A percentile compares a stretch with the other conserved stretches of the same genome.
phyloP scores from a whole-genome alignment of 1,140 invertebrate genomes.

The Pristionchus pacificus region DNA sequence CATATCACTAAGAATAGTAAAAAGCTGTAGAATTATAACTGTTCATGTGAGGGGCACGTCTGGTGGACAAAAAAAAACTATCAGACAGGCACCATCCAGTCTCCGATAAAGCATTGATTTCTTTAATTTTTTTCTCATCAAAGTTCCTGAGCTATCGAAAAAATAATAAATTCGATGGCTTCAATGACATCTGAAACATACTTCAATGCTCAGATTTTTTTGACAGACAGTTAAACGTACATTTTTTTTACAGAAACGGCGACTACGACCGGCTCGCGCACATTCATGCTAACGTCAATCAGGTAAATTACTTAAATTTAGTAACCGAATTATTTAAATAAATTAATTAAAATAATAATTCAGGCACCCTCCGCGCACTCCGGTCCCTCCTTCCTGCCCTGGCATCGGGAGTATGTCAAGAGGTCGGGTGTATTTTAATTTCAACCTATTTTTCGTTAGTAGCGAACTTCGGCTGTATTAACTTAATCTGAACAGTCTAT shows the following conservation, averaged over 20 bases:
- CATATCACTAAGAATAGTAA: conserved; percentile 14
- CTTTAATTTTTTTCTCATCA: too few species aligned
- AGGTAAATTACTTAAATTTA: not conserved
- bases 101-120: too few species aligned
- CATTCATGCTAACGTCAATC: not conserved
- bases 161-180: not conserved
- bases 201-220: not conserved
- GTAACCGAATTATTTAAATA: not conserved
- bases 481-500: too few species aligned
- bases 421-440: conserved; percentile 8
- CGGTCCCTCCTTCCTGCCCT: conserved; percentile 36
- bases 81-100: too few species aligned
- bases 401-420: conserved; percentile 37
- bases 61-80: too few species aligned
- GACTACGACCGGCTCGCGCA: not conserved
- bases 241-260: not conserved
- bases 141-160: not conserved
- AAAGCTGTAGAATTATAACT: not conserved
- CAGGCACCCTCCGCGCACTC: conserved; percentile 27
- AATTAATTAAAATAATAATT: not conserved
- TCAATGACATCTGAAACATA: not conserved
- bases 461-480: not conserved
- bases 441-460: conserved; percentile 10
- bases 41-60: not conserved
- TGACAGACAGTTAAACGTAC: not conserved